Base-by-base conservation (phyloP, 2,113 vertebrate genomes). In the Accipiter virgatus region DNA sequence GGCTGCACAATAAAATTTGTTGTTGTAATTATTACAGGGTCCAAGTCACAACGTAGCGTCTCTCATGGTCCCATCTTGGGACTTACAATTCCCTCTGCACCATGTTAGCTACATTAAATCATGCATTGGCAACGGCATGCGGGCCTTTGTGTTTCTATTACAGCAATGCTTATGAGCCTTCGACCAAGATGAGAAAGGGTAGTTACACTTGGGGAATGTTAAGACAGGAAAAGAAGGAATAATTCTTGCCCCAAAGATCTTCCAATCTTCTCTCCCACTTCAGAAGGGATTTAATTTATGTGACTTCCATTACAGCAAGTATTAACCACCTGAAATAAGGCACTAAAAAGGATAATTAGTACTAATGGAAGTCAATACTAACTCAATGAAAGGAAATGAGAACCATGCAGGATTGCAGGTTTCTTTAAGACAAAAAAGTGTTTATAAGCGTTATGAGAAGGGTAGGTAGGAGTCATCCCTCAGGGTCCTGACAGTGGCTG, bases 11-110 rank as follows among this genome's bases (percentile, higher is more conserved):
- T 58, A 95, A 93, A 79, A 82, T 94, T 71, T 92, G 52, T 80
- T 61, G 8, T 38, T 86, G 72, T 34, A 74, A 67, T 81, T 88
- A 79, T 84, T 88, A n/a, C 26, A 63, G 56, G 9, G 25, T 29
- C 38, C 25, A 70, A 74, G 42, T 23, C 56, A 31, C 68, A 85
- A 72, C 1, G 4, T 14, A 23, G 12, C 0, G 0, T 65, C 62
- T 90, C 66, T 58, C 0, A 0, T 1, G 1, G 52, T 67, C 68
- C 56, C 38, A 26, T 11, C 7, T 48, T 9, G 17, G 70, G 73
- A 63, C 4, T 81, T 74, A 6, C 3, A 84, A 71, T 43, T 91
- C 86, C 91, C 86, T 86, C 56, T 89, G 17, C 61, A 75, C 31
- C 32, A 13, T 3, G 31, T 81, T 58, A 61, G n/a, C 52, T 56